Evolutionary conservation across 2,797 vertebrate genomes (phyloP).

Genomic region (Uromys caudimaculatus): DNA sequence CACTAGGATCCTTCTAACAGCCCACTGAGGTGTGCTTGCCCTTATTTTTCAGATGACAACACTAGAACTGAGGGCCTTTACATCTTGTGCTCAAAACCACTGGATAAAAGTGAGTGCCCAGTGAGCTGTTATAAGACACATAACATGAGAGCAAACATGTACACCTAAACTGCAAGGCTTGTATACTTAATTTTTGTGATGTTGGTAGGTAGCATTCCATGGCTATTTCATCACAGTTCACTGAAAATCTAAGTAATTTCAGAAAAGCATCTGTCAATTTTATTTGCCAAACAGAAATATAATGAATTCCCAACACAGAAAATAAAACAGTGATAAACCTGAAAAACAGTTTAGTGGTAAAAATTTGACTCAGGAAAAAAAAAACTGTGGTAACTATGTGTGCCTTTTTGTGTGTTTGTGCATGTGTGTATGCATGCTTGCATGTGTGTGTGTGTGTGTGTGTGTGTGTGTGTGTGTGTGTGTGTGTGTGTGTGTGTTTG

Average conservation of each 20-base stretch:
- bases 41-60: conserved; percentile 58
- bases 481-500: background rate
- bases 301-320: background rate
- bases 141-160: background rate
- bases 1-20: conserved; percentile 47
- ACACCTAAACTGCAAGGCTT: background rate
- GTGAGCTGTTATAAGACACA: background rate
- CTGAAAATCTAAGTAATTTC: background rate
- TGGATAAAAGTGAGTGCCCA: background rate
- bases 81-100: background rate
- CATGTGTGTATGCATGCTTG: background rate
- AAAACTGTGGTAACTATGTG: background rate
- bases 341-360: conserved; percentile 24
- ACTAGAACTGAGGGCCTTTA: conserved; percentile 41
- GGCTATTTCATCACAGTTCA: background rate
- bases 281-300: conserved; percentile 22
- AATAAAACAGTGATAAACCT: conserved; percentile 1
- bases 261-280: background rate
- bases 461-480: background rate
- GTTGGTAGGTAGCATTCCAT: background rate
- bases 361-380: conserved; percentile 4
- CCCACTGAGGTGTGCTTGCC: conserved; percentile 29
- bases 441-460: background rate
- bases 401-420: background rate
- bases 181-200: background rate